These are phyloP conservation scores for Periplaneta americana DNA, from an alignment of 1,140 invertebrate genomes.

Conservation along the genomic window DNA sequence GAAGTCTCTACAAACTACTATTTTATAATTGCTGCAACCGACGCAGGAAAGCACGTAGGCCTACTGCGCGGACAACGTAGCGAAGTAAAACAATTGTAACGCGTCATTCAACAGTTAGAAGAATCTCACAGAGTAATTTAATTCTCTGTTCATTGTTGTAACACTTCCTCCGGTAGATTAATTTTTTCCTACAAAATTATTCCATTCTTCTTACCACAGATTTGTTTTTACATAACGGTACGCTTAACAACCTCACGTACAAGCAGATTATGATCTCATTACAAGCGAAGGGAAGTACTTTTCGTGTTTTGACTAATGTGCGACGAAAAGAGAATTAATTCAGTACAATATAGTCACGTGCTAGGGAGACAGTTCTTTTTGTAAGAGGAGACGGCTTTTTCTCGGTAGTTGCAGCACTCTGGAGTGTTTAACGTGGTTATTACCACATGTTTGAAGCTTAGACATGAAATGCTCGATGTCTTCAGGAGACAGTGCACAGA, in stretches of 20 bases:
- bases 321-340: not conserved
- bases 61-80: not conserved
- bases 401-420: too few relatives aligned
- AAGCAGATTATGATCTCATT: not conserved
- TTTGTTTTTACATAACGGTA: not conserved
- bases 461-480: too few relatives aligned
- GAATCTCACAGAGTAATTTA: not conserved
- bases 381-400: not conserved
- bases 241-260: not conserved
- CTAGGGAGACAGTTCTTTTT: too few relatives aligned
- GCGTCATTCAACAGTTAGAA: not conserved
- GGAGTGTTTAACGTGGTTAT: too few relatives aligned
- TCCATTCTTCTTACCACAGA: not conserved
- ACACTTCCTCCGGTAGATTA: not conserved
- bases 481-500: too few relatives aligned
- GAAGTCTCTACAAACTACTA: too few relatives aligned
- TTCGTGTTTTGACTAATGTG: not conserved
- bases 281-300: not conserved
- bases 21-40: too few relatives aligned
- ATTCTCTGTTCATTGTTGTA: not conserved
- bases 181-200: not conserved
- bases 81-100: not conserved
- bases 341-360: not conserved
- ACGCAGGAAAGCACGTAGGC: too few relatives aligned
- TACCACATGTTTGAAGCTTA: too few relatives aligned